A percentile compares a stretch with the other conserved stretches of the same genome.
phyloP scores from a whole-genome alignment of 2,888 invertebrate species.

The Anoplius nigerrimus region DNA sequence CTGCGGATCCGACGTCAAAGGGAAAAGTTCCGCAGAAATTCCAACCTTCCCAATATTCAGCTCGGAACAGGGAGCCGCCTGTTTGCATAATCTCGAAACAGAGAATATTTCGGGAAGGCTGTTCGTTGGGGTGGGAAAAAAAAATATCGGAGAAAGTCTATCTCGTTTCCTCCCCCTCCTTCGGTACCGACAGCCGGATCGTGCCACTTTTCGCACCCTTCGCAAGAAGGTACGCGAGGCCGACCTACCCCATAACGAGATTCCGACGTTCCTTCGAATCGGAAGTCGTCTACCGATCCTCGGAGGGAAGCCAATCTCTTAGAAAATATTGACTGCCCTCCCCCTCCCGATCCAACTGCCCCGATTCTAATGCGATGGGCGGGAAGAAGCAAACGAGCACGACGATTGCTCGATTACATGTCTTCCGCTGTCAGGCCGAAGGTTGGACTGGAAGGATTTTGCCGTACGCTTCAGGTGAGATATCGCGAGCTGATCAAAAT shows the following conservation, averaged over 20 bases:
- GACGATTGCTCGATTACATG: too few relatives aligned
- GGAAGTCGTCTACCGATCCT: constrained; percentile 32
- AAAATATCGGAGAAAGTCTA: constrained; percentile 18
- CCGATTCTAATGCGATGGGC: too few relatives aligned
- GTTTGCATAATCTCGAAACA: constrained; percentile 34
- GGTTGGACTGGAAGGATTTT: too few relatives aligned
- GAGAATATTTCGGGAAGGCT: constrained; percentile 18
- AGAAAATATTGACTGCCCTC: too few relatives aligned
- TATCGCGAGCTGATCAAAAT: too few relatives aligned
- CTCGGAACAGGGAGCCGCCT: neutral
- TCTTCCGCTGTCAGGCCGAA: too few relatives aligned
- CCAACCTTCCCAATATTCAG: neutral
- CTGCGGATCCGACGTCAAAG: too few relatives aligned
- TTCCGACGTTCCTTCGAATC: constrained; percentile 24
- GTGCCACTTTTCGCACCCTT: neutral
- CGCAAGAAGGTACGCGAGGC: neutral
- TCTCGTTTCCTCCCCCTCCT: constrained; percentile 6
- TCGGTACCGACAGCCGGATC: neutral
- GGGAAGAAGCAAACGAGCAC: too few relatives aligned
- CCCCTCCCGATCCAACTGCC: too few relatives aligned
- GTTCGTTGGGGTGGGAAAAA: constrained; percentile 13
- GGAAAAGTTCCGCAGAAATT: constrained; percentile 19
- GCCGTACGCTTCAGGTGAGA: too few relatives aligned
- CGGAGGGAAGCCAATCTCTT: neutral
- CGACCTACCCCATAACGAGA: constrained; percentile 21